Evolutionary conservation across 1,140 invertebrate species (phyloP).

Genomic region (Drosophila truncata): DNA sequence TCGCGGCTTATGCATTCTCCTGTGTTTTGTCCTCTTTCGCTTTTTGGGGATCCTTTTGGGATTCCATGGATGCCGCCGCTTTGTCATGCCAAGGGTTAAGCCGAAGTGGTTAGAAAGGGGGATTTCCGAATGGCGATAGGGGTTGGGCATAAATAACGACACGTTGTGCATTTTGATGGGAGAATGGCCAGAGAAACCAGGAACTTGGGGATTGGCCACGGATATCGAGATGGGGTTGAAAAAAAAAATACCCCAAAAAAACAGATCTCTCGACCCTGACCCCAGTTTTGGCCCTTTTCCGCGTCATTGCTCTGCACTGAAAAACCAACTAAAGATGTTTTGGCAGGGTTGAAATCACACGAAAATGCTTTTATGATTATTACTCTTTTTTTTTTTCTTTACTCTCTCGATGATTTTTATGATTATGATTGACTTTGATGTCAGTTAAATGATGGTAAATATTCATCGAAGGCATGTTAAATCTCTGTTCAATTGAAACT

Average conservation of each 20-base stretch:
- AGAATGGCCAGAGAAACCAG: conserved; percentile 1
- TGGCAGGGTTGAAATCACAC: conserved; percentile 23
- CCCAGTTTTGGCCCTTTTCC: conserved; percentile 65
- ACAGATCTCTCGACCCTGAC: conserved; percentile 32
- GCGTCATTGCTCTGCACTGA: conserved; percentile 60
- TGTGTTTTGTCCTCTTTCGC: conserved; percentile 34
- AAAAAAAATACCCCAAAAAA: neutral
- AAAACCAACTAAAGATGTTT: neutral
- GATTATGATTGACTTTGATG: conserved; percentile 58
- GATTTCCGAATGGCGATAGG: conserved; percentile 20
- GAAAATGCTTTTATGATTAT: conserved; percentile 54
- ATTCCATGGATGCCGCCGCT: conserved; percentile 17
- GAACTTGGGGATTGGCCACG: conserved; percentile 28
- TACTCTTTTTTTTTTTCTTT: conserved; percentile 9
- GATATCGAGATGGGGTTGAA: conserved; percentile 12
- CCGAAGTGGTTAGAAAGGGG: conserved; percentile 45
- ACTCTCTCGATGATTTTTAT: conserved; percentile 34
- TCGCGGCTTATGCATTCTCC: conserved; percentile 47
- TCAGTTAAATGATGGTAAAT: conserved; percentile 57
- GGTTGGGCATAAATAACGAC: conserved; percentile 71
- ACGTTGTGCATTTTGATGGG: conserved; percentile 80
- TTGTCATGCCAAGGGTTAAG: conserved; percentile 53
- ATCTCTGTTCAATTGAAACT: conserved; percentile 42
- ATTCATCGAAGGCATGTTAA: conserved; percentile 34
- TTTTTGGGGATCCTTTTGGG: conserved; percentile 24